Percentiles rank a stretch among this genome's conserved stretches.
Conservation (phyloP, 2,113 vertebrate genomes). For the Turdus rufiventris region DNA sequence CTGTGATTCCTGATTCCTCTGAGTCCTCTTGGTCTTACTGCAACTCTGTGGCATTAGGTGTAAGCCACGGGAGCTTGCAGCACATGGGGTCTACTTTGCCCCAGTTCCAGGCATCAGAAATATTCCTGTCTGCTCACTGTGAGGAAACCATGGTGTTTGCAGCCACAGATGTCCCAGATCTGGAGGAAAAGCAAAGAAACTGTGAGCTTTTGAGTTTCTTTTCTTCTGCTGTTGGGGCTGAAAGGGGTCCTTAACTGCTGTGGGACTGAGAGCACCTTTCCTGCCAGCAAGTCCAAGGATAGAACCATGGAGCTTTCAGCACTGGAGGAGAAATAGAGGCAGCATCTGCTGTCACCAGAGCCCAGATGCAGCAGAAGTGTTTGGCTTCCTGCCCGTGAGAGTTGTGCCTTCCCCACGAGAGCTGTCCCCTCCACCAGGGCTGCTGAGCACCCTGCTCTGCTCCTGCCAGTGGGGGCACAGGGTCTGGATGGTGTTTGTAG, state of each 20-base stretch:
- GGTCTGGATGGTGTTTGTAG: not conserved
- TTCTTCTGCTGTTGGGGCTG: not conserved
- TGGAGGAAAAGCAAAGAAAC: not conserved
- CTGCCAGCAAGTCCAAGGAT: not conserved
- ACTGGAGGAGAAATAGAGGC: not conserved
- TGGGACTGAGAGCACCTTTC: not conserved
- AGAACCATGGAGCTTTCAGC: not conserved
- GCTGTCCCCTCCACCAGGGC: not conserved
- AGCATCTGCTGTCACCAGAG: not conserved
- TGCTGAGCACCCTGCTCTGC: not conserved
- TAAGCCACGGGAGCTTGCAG: not conserved
- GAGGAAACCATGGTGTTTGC: not conserved
- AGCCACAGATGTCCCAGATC: not conserved
- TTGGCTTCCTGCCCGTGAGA: not conserved
- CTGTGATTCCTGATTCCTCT: not conserved
- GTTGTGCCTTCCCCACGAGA: not conserved
- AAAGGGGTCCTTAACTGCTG: not conserved
- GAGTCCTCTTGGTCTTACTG: not conserved
- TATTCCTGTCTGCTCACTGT: not conserved
- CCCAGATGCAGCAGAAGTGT: not conserved
- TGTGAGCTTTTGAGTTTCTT: not conserved
- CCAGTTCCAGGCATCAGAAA: not conserved
- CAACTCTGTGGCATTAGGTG: accelerated
- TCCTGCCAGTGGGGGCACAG: not conserved
- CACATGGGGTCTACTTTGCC: not conserved